Percentiles rank a stretch among this genome's conserved stretches.
phyloP scores from a whole-genome alignment of 2,797 vertebrate species.

The Nyctalus aviator region DNA sequence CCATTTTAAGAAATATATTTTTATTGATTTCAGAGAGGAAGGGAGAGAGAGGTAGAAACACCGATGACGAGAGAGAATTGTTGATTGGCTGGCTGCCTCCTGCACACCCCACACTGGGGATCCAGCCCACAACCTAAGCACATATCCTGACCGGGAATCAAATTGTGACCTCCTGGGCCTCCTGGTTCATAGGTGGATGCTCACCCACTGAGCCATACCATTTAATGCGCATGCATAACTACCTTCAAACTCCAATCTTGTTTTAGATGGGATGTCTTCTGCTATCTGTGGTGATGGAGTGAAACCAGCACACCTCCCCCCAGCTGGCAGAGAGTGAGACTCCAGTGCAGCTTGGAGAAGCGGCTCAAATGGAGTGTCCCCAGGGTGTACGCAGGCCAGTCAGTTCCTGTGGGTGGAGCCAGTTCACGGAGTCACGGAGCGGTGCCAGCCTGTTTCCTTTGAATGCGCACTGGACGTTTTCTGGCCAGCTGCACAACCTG shows the following conservation, averaged over 20 bases:
- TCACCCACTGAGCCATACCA: too few relatives aligned
- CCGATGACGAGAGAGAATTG: too few relatives aligned
- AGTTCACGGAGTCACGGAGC: neutral
- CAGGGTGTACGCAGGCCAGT: neutral
- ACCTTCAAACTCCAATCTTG: neutral
- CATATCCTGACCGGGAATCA: too few relatives aligned
- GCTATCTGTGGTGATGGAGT: neutral
- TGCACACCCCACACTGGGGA: too few relatives aligned
- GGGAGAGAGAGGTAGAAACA: too few relatives aligned
- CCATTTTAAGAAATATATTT: neutral
- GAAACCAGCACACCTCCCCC: neutral
- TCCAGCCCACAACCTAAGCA: too few relatives aligned
- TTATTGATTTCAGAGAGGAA: too few relatives aligned
- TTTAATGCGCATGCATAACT: neutral
- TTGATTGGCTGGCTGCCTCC: too few relatives aligned
- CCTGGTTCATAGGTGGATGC: too few relatives aligned
- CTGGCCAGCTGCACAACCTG: neutral
- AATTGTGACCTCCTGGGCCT: too few relatives aligned
- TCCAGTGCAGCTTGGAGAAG: neutral
- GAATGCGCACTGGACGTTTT: neutral
- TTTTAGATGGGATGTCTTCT: neutral
- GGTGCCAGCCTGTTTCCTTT: neutral
- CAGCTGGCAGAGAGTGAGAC: neutral
- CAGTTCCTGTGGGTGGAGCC: neutral
- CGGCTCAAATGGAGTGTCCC: neutral